Evolutionary conservation across 2,113 vertebrate species (phyloP).

Genomic region (Ictalurus punctatus): DNA sequence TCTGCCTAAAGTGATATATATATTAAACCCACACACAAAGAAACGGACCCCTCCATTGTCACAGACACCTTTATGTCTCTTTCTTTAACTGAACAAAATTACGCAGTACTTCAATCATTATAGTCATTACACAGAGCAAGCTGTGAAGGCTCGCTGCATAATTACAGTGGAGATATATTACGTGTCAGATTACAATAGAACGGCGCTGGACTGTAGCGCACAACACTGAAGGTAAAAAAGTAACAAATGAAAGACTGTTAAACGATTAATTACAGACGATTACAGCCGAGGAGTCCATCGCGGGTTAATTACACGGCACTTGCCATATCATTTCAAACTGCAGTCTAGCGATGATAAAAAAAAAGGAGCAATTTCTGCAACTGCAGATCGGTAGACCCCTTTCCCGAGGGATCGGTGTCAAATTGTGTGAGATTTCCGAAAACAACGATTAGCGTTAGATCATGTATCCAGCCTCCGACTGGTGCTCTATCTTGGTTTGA

Average conservation of each 20-base stretch:
- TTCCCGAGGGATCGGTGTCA: background rate
- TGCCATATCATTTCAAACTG: background rate
- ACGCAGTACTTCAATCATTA: no score
- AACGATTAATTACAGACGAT: background rate
- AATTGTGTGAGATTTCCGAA: background rate
- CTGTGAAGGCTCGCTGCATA: background rate
- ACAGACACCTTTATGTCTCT: background rate
- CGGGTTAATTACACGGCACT: background rate
- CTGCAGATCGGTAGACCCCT: background rate
- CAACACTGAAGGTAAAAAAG: background rate
- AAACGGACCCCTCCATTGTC: background rate
- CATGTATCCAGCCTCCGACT: background rate
- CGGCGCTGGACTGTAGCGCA: background rate
- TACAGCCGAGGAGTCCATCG: background rate
- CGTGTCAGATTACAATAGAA: background rate
- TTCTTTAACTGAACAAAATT: constrained; percentile 2
- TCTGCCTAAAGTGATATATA: background rate
- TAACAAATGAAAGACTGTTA: background rate
- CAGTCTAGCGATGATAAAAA: background rate
- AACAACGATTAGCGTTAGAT: background rate
- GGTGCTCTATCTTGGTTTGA: background rate
- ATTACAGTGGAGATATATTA: background rate
- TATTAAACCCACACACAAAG: background rate
- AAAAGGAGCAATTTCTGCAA: background rate
- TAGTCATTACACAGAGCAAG: background rate